Conservation (phyloP, 2,113 vertebrate genomes). For the Sapajus apella region DNA sequence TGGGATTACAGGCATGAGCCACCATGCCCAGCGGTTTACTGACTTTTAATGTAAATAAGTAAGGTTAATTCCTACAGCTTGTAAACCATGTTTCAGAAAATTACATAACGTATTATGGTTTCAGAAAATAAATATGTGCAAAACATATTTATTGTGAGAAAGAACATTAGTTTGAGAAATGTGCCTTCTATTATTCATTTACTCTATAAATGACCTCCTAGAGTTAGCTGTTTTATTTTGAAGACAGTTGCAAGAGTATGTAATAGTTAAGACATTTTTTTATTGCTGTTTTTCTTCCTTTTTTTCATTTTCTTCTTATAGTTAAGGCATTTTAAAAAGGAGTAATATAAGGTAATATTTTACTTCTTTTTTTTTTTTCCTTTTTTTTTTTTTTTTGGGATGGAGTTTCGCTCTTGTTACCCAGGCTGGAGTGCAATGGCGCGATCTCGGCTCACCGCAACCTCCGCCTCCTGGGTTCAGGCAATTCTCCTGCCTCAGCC, state of each 20-base stretch:
- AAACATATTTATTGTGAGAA: not conserved
- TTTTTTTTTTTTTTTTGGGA: not conserved
- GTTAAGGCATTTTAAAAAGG: constrained; percentile 8
- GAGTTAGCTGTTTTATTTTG: not conserved
- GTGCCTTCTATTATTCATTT: not conserved
- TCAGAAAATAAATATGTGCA: not conserved
- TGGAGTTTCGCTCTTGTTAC: no score
- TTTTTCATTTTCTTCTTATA: not conserved
- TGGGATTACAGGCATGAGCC: no score
- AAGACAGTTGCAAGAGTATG: not conserved
- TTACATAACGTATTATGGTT: not conserved
- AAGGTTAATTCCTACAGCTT: not conserved
- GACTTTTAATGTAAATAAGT: constrained; percentile 24
- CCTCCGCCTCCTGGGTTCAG: no score
- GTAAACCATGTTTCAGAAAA: constrained; percentile 17
- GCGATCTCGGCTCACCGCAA: no score
- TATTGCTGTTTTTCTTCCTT: no score
- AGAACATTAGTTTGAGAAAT: constrained; percentile 42
- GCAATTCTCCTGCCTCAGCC: no score
- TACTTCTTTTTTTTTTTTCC: not conserved
- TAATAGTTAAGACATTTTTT: constrained; percentile 19
- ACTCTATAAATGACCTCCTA: not conserved
- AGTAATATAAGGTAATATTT: not conserved
- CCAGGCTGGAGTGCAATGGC: no score
- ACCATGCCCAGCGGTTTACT: not conserved